Evolutionary conservation across 2,888 invertebrate species (phyloP), one percentile per base, ranked within the genome.

Genomic region (Ceramica pisi): DNA sequence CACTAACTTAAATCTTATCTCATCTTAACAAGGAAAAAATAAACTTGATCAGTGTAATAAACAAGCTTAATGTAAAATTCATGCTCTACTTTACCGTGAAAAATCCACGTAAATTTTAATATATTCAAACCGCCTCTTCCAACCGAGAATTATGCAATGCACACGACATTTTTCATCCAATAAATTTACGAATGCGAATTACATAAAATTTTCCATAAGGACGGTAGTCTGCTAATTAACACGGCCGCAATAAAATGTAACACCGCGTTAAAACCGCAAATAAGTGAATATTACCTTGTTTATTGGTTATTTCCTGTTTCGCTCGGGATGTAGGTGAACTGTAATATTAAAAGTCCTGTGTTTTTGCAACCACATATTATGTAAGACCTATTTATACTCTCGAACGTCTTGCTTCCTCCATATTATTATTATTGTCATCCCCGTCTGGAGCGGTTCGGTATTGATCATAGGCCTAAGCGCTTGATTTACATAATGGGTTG

Each of bases 271-370:
- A 82, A 87, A 87, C 87, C 85, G 78, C 87, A 78, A 85, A 88
- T 81, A 84, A 75, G 70, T 80, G 80, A 67, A 78, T 77, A 85
- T 85, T 81, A 70, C 76, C 59, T 63, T 67, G 85, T 83, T 85
- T 82, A 89, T 89, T 89, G 81, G 81, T 64, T 71, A 73, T 87
- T 83, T 89, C 89, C 89, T 78, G 63, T 67, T 64, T 56, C 66
- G 57, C 67, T 75, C 55, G 68, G 78, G 56, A 84, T 82, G 81
- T 80, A 73, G 72, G 79, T 69, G 68, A 71, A 64, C 73, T 65
- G 62, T 75, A 60, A 75, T 77, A 70, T 67, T 77, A 60, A 66
- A 69, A 73, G 1, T 72, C 26, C 55, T 19, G 23, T 79, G 71
- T 62, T 75, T 71, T 72, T 70, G 67, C 38, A 41, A 35, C 62